phyloP scores from a whole-genome alignment of 2,888 invertebrate species.

The Drosophila parthenogenetica region DNA sequence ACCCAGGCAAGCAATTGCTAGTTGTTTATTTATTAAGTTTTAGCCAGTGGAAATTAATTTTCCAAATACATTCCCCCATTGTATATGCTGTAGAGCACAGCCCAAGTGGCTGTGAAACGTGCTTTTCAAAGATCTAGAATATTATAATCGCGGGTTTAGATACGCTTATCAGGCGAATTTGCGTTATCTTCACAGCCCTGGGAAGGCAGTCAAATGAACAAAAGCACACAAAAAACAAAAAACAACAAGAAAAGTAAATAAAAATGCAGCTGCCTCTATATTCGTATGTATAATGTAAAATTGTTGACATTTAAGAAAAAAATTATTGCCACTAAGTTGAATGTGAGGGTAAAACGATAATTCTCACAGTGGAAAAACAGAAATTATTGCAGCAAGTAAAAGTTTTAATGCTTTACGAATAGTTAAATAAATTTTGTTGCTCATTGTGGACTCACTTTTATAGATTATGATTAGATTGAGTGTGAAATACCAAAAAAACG shows the following conservation, averaged over 20 bases:
- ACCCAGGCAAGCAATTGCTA: slow-evolving; percentile 14
- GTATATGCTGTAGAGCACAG: slow-evolving; percentile 10
- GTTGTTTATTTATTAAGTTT: slow-evolving; percentile 44
- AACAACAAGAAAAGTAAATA: neutral
- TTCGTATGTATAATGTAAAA: slow-evolving; percentile 3
- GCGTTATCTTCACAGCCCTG: slow-evolving; percentile 33
- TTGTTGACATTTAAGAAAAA: slow-evolving; percentile 6
- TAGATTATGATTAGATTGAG: slow-evolving; percentile 61
- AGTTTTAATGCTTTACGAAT: too few species aligned
- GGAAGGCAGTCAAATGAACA: slow-evolving; percentile 1
- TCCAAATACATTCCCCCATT: slow-evolving; percentile 29
- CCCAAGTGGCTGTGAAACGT: slow-evolving; percentile 28
- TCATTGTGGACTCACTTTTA: slow-evolving; percentile 23
- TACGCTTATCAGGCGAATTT: slow-evolving; percentile 45
- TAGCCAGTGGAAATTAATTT: slow-evolving; percentile 14
- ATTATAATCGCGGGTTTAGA: slow-evolving; percentile 37
- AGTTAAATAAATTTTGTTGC: neutral
- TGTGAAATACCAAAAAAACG: slow-evolving; percentile 43
- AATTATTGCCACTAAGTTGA: slow-evolving; percentile 3
- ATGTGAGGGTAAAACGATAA: neutral
- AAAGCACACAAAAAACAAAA: neutral
- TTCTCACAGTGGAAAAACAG: neutral
- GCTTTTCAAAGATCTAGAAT: slow-evolving; percentile 40
- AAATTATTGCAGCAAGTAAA: too few species aligned
- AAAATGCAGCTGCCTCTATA: slow-evolving; percentile 9